phyloP scores from a whole-genome alignment of 2,888 invertebrate species.

The Diaprepes abbreviatus region DNA sequence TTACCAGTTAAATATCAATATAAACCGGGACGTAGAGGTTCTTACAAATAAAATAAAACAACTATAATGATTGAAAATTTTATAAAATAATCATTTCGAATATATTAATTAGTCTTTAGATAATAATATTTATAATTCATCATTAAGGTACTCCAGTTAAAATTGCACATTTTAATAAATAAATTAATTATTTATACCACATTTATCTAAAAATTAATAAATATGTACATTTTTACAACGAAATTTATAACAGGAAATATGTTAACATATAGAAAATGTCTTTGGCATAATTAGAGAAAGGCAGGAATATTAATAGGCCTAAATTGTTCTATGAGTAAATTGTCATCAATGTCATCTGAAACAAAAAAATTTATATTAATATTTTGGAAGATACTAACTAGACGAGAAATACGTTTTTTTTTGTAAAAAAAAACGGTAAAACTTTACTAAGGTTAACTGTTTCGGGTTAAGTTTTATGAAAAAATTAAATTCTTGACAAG shows the following conservation, averaged over 20 bases:
- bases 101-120: conserved; percentile 34
- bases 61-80: conserved; percentile 7
- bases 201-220: background rate
- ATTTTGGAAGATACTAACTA: no score
- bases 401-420: no score
- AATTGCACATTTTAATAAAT: conserved; percentile 37
- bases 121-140: conserved; percentile 14
- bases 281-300: conserved; percentile 53
- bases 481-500: no score
- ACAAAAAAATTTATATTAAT: no score
- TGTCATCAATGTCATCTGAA: conserved; percentile 75
- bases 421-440: no score
- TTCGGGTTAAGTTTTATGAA: no score
- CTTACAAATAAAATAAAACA: conserved; percentile 17
- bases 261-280: conserved; percentile 49
- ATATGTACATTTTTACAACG: conserved; percentile 14
- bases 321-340: conserved; percentile 69
- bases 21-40: no score
- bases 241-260: background rate
- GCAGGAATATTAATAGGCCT: background rate
- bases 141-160: conserved; percentile 38
- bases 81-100: conserved; percentile 28
- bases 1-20: no score
- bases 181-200: conserved; percentile 13
- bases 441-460: no score